A percentile compares a stretch with the other conserved stretches of the same genome.
These are phyloP conservation scores for Dermatophagoides farinae DNA, from an alignment of 1,140 invertebrate species.

Conservation along the genomic window DNA sequence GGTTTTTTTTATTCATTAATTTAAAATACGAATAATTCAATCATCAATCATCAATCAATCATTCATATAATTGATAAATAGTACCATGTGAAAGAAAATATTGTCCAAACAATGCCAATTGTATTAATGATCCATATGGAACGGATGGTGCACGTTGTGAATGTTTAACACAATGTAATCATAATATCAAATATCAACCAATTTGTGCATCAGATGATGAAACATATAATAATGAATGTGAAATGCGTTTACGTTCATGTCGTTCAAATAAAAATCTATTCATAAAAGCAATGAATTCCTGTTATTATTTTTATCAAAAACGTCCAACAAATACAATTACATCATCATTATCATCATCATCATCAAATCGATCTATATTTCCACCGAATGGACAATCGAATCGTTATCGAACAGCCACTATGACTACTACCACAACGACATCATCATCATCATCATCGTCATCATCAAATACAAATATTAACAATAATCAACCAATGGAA, in stretches of 20 bases:
- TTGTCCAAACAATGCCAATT: constrained; percentile 19
- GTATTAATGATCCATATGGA: constrained; percentile 14
- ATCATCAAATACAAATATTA: no score
- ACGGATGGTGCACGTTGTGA: constrained; percentile 8
- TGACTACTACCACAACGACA: no score
- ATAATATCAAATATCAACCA: not conserved
- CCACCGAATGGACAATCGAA: no score
- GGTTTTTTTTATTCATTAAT: not conserved
- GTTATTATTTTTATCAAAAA: not conserved
- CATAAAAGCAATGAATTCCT: not conserved
- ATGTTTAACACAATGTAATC: constrained; percentile 20
- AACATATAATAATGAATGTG: constrained; percentile 46
- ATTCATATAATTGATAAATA: constrained; percentile 1
- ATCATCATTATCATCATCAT: no score
- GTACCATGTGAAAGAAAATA: constrained; percentile 20
- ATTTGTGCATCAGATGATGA: constrained; percentile 34
- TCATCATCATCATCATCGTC: no score
- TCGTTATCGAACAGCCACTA: no score
- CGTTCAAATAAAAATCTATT: not conserved
- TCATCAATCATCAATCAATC: not conserved
- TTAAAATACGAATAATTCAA: not conserved
- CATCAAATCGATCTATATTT: no score
- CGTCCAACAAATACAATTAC: not conserved
- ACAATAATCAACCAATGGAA: no score
- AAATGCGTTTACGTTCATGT: constrained; percentile 45